These are phyloP conservation scores for Hippocampus mohnikei DNA, from an alignment of 2,113 vertebrate genomes.

Conservation along the genomic window DNA sequence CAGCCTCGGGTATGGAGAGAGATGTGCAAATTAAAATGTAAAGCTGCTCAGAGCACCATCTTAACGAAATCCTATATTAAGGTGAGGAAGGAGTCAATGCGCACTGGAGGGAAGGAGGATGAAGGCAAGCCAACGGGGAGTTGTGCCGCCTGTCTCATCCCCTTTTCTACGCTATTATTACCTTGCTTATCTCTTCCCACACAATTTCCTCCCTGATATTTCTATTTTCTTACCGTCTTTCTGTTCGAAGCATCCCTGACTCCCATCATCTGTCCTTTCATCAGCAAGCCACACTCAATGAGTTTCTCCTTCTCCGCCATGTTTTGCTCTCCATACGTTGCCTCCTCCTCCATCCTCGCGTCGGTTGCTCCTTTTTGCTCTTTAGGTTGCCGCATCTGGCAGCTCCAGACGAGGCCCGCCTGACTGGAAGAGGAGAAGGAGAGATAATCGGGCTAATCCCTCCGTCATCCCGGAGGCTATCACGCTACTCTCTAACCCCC, in stretches of 20 bases:
- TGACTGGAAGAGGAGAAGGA: slow-evolving; percentile 57
- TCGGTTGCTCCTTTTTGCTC: slow-evolving; percentile 54
- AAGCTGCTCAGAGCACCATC: slow-evolving; percentile 62
- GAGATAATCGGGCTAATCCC: slow-evolving; percentile 79
- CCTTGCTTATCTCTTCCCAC: slow-evolving; percentile 47
- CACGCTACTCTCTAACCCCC: slow-evolving; percentile 75
- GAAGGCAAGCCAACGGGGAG: slow-evolving; percentile 53
- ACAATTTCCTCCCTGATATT: slow-evolving; percentile 35
- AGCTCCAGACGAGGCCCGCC: slow-evolving; percentile 58
- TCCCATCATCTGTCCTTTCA: slow-evolving; percentile 10
- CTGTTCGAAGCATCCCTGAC: slow-evolving; percentile 27
- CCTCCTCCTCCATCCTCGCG: slow-evolving; percentile 42
- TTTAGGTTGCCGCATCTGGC: slow-evolving; percentile 71
- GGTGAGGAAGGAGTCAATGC: slow-evolving; percentile 50
- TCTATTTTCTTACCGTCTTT: slow-evolving; percentile 11
- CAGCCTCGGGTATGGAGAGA: slow-evolving; percentile 25
- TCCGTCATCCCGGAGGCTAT: slow-evolving; percentile 75
- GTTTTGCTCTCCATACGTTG: not conserved
- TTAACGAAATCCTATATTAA: slow-evolving; percentile 69
- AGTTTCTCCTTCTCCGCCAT: slow-evolving; percentile 5
- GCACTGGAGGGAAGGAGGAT: slow-evolving; percentile 54
- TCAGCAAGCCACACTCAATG: slow-evolving; percentile 1
- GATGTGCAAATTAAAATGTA: slow-evolving; percentile 66
- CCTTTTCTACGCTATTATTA: slow-evolving; percentile 48
- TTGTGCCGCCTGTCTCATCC: slow-evolving; percentile 45